Evolutionary conservation across 1,140 invertebrate species (phyloP).

Genomic region (Homalodisca vitripennis): DNA sequence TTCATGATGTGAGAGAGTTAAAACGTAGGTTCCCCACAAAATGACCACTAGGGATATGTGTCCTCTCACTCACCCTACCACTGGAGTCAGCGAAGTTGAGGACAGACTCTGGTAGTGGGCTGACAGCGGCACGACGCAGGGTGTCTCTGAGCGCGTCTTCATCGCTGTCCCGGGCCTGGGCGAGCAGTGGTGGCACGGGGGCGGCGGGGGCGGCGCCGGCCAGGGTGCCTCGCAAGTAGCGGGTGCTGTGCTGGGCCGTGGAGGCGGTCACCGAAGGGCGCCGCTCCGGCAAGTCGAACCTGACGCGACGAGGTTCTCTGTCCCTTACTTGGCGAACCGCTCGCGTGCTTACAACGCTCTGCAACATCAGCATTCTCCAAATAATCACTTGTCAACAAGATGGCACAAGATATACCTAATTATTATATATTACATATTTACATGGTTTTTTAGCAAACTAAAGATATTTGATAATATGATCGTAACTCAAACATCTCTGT

Average conservation of each 20-base stretch:
- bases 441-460: too few relatives aligned
- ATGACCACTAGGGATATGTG: not conserved
- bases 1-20: not conserved
- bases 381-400: too few relatives aligned
- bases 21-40: not conserved
- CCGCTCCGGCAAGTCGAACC: slow-evolving; percentile 15
- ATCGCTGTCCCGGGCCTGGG: slow-evolving; percentile 28
- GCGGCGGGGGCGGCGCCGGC: slow-evolving; percentile 11
- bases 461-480: too few relatives aligned
- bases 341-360: not conserved
- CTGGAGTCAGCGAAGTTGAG: slow-evolving; percentile 28
- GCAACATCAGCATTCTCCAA: not conserved
- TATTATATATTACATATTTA: too few relatives aligned
- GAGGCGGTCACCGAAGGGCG: not conserved
- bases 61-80: slow-evolving; percentile 21
- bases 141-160: slow-evolving; percentile 25
- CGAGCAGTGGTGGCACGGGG: slow-evolving; percentile 20
- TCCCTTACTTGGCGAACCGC: not conserved
- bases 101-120: not conserved
- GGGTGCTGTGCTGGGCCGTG: not conserved
- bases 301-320: slow-evolving; percentile 6
- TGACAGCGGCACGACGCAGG: not conserved
- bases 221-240: slow-evolving; percentile 5
- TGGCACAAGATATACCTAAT: too few relatives aligned
- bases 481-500: too few relatives aligned